phyloP scores from a whole-genome alignment of 2,113 vertebrate genomes.

The Ia io region DNA sequence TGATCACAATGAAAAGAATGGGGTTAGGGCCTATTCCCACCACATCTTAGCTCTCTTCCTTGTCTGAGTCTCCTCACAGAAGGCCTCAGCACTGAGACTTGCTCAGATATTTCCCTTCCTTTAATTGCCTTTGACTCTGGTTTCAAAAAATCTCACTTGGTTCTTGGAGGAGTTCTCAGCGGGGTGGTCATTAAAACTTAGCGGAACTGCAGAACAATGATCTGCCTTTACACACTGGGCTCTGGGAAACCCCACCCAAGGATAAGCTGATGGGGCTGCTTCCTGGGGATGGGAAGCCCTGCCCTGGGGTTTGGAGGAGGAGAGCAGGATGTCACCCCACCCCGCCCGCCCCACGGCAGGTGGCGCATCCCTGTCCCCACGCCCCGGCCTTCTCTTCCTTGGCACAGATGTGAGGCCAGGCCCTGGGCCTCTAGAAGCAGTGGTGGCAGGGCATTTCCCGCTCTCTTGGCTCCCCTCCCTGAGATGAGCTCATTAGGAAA shows the following conservation, averaged over 20 bases:
- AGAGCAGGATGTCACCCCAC: slow-evolving; percentile 43
- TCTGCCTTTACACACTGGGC: slow-evolving; percentile 53
- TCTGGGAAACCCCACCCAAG: slow-evolving; percentile 72
- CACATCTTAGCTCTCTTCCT: not conserved
- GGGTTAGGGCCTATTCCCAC: not conserved
- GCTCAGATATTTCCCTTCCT: not conserved
- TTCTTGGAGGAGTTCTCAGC: slow-evolving; percentile 53
- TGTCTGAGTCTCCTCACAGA: not conserved
- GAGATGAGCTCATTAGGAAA: not conserved
- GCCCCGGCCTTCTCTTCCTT: not conserved
- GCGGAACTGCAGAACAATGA: slow-evolving; percentile 74
- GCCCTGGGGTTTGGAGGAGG: not conserved
- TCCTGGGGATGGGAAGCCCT: slow-evolving; percentile 57
- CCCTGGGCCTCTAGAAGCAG: not conserved
- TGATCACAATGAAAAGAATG: not conserved
- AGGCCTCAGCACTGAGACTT: not conserved
- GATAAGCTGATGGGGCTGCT: slow-evolving; percentile 59
- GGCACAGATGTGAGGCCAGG: not conserved
- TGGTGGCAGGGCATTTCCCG: not conserved
- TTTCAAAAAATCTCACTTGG: slow-evolving; percentile 45
- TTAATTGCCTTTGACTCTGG: not conserved
- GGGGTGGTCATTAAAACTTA: slow-evolving; percentile 50
- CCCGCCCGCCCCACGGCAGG: not conserved
- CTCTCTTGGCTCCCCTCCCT: not conserved
- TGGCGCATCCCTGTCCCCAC: slow-evolving; percentile 23